phyloP scores from a whole-genome alignment of 2,797 vertebrate genomes.

The Lutjanus argentimaculatus region DNA sequence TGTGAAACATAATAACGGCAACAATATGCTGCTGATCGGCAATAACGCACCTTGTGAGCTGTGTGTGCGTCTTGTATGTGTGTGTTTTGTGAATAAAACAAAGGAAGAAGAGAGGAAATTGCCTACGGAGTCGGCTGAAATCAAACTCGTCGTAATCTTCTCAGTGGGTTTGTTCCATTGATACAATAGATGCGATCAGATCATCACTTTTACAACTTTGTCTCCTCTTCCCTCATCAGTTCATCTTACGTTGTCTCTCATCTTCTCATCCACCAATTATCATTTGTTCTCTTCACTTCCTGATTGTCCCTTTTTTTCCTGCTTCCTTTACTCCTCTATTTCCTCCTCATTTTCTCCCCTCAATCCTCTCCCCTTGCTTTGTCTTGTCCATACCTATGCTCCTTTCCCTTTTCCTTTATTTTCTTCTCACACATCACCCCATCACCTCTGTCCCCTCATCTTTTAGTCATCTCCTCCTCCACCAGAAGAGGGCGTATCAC shows the following conservation, averaged over 20 bases:
- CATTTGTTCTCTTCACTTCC: slow-evolving; percentile 29
- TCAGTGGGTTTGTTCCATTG: slow-evolving; percentile 36
- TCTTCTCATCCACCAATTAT: slow-evolving; percentile 11
- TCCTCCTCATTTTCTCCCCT: neutral
- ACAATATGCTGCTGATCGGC: slow-evolving; percentile 55
- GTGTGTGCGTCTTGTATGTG: slow-evolving; percentile 1
- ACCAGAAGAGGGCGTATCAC: slow-evolving; percentile 55
- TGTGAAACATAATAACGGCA: slow-evolving; percentile 43
- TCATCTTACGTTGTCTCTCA: slow-evolving; percentile 21
- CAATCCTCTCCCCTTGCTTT: neutral
- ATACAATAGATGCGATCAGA: slow-evolving; percentile 52
- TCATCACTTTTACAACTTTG: slow-evolving; percentile 33
- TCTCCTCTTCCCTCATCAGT: slow-evolving; percentile 24
- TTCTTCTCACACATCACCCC: neutral
- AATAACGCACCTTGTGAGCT: slow-evolving; percentile 29
- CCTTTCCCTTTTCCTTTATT: neutral
- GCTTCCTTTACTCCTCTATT: neutral
- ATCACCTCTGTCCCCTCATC: neutral
- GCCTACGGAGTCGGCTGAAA: slow-evolving; percentile 54
- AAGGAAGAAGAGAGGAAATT: slow-evolving; percentile 53
- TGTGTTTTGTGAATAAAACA: slow-evolving; percentile 30
- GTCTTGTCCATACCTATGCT: neutral
- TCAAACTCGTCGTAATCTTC: slow-evolving; percentile 59
- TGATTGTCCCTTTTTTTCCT: slow-evolving; percentile 4
- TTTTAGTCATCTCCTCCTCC: slow-evolving; percentile 24